These are phyloP conservation scores for Acanthoscelides obtectus DNA, from an alignment of 2,888 invertebrate species.

Conservation along the genomic window DNA sequence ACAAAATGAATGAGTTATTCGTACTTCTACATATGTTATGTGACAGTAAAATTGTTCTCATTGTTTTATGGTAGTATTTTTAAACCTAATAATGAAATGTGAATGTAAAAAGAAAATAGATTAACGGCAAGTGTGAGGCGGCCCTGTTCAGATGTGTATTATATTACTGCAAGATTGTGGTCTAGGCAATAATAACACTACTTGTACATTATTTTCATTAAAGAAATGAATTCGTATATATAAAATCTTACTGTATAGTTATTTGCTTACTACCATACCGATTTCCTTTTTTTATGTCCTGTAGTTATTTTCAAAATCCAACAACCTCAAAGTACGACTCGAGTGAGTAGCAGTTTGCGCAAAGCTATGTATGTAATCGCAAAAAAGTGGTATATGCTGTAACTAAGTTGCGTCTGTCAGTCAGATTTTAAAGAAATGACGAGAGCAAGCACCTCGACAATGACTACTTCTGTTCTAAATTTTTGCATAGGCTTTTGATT, in stretches of 20 bases:
- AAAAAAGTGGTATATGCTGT: too few relatives aligned
- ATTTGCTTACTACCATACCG: constrained; percentile 3
- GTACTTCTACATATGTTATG: not conserved
- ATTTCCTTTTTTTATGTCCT: too few relatives aligned
- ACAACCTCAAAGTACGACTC: too few relatives aligned
- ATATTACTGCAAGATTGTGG: constrained; percentile 40
- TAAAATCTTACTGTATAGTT: not conserved
- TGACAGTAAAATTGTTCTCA: not conserved
- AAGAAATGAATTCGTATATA: constrained; percentile 47
- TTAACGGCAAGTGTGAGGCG: constrained; percentile 32
- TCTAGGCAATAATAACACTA: constrained; percentile 47
- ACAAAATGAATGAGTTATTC: not conserved
- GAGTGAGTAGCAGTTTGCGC: too few relatives aligned
- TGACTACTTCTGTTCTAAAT: too few relatives aligned
- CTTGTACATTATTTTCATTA: constrained; percentile 53
- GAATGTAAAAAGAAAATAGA: not conserved
- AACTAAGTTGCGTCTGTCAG: too few relatives aligned
- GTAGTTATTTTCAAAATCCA: too few relatives aligned
- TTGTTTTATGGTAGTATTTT: not conserved
- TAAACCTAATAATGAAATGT: not conserved
- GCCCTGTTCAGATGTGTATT: constrained; percentile 49
- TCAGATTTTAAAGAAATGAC: too few relatives aligned
- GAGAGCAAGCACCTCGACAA: too few relatives aligned
- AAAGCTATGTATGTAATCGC: too few relatives aligned
- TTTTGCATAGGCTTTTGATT: too few relatives aligned